Base-by-base conservation (phyloP, 2,888 invertebrate genomes). In the Amaurobius ferox region DNA sequence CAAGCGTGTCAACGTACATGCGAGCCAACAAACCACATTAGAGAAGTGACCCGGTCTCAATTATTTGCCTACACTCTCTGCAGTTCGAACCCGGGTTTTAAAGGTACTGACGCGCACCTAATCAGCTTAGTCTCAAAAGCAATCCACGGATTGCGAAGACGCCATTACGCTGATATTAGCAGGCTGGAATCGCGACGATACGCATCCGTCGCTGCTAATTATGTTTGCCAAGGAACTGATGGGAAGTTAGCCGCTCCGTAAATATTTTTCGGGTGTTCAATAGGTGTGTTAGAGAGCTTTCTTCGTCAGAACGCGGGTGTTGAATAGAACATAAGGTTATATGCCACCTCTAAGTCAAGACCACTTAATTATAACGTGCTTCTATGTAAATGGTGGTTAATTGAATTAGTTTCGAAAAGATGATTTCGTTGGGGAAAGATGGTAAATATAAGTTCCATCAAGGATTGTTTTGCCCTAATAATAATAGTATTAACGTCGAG, bases 11-110 rank as follows among this genome's bases (percentile, higher is more conserved):
- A 86, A 79, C 73, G 55, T 35, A 55, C 30, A 40, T 68, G 28
- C 32, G 48, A 35, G 74, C 28, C 73, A 55, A 76, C 68, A 72
- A 83, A 83, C 77, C 66, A 55, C 77, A 83, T 83, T 83, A 83
- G 83, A n/a, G 66, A 83, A 70, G 77, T 83, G 83, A 83, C 83
- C 83, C 83, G 55, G 64, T 66, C 67, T 23, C 71, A 83, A 83
- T 83, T 83, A 83, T 83, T 83, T 77, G 83, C 70, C 55, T 32
- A 61, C 32, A 61, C 74, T n/a, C 74, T 26, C 73, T 68, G 68
- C 40, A 61, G 55, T 19, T 55, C 23, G 23, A 23, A 64, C 28
- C 30, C 64, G 29, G 64, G 78, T 62, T 79, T 79, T 79, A 79
- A 79, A 79, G 61, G 79, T 44, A 28, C 13, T 48, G 79, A 70